phyloP scores from a whole-genome alignment of 2,888 invertebrate species.

The Drosophila niveifrons region DNA sequence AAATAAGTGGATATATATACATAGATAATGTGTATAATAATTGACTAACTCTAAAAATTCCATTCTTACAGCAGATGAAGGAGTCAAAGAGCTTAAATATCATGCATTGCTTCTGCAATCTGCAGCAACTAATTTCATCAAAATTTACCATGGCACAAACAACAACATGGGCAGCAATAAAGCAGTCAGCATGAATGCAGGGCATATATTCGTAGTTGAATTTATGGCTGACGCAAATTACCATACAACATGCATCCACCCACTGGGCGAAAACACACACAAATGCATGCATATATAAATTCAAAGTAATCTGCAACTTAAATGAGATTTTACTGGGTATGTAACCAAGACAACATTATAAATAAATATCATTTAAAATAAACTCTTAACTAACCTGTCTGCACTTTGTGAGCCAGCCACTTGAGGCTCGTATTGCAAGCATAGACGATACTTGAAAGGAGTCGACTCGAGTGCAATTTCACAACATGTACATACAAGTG shows the following conservation, averaged over 20 bases:
- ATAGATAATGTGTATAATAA: no score
- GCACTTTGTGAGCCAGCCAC: constrained; percentile 64
- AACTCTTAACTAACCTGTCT: constrained; percentile 80
- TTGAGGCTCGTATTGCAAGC: constrained; percentile 46
- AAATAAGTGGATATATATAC: no score
- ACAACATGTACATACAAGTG: constrained; percentile 9
- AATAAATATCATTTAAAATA: constrained; percentile 78
- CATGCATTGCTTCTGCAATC: constrained; percentile 23
- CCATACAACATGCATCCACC: constrained; percentile 32
- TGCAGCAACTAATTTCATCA: constrained; percentile 55
- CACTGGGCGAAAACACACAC: constrained; percentile 23
- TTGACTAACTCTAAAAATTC: neutral
- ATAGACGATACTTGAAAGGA: constrained; percentile 50
- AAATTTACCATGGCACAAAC: constrained; percentile 36
- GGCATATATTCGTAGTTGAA: constrained; percentile 17
- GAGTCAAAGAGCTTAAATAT: constrained; percentile 23
- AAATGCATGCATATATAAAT: constrained; percentile 26
- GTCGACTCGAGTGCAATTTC: constrained; percentile 73
- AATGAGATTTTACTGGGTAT: constrained; percentile 64
- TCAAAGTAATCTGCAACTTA: constrained; percentile 76
- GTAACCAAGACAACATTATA: constrained; percentile 68
- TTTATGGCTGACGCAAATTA: constrained; percentile 42
- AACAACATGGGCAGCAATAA: constrained; percentile 29
- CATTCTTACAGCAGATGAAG: neutral
- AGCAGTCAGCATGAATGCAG: constrained; percentile 35